Conservation (phyloP, 2,888 invertebrate species). For the Abrostola triplasia region DNA sequence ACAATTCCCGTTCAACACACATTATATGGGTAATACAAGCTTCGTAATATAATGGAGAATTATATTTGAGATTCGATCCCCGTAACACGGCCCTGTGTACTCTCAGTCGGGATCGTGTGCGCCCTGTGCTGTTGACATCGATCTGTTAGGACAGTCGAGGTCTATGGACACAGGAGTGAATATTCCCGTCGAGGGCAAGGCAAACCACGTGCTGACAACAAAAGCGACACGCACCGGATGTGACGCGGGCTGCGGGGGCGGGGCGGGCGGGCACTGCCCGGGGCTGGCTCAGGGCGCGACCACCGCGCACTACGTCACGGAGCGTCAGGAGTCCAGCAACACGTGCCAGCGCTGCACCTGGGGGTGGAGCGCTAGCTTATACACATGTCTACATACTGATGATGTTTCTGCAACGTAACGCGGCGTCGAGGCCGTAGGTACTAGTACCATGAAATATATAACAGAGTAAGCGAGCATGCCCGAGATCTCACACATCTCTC, state of each 20-base stretch:
- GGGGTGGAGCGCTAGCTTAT: background rate
- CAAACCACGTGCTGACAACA: conserved; percentile 47
- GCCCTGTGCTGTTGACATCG: conserved; percentile 27
- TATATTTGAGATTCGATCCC: conserved; percentile 27
- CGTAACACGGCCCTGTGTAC: conserved; percentile 14
- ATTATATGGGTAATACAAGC: conserved; percentile 38
- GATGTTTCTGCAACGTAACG: too few relatives aligned
- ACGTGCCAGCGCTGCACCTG: conserved; percentile 98
- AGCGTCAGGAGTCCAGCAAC: conserved; percentile 92
- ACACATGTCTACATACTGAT: background rate
- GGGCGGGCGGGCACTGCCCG: conserved; percentile 23
- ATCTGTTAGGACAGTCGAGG: conserved; percentile 19
- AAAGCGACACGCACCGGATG: conserved; percentile 51
- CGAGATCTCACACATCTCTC: too few relatives aligned
- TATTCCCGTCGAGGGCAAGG: conserved; percentile 31
- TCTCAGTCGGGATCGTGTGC: conserved; percentile 37
- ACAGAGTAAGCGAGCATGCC: too few relatives aligned
- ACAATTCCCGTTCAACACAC: conserved; percentile 42
- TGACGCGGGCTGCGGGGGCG: conserved; percentile 24
- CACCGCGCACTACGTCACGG: conserved; percentile 74
- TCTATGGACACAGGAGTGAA: conserved; percentile 13
- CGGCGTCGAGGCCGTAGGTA: too few relatives aligned
- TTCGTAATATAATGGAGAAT: conserved; percentile 44
- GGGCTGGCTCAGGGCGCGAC: conserved; percentile 64
- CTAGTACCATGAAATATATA: too few relatives aligned